Percentiles rank a stretch among this genome's conserved stretches.
Conservation (phyloP, 2,888 invertebrate species). For the Trissonchulus sp. region DNA sequence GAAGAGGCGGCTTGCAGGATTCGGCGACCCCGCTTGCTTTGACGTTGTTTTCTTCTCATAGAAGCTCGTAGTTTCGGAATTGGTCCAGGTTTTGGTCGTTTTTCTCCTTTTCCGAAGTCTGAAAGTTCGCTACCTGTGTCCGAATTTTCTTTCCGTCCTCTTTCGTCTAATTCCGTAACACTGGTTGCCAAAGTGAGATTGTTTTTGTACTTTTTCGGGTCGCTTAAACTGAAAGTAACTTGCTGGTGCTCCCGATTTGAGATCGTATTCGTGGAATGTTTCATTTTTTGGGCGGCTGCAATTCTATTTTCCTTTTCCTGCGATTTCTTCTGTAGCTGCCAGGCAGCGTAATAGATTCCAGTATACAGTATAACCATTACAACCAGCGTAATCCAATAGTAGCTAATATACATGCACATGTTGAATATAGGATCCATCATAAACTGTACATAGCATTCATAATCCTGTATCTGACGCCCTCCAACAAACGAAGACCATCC, state of each 20-base stretch:
- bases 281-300: conserved; percentile 61
- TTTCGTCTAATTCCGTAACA: not conserved
- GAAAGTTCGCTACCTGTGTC: not conserved
- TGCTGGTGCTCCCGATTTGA: not conserved
- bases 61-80: not conserved
- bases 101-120: not conserved
- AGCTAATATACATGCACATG: conserved; percentile 88
- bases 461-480: conserved; percentile 69
- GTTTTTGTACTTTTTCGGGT: not conserved
- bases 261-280: not conserved
- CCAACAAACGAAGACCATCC: conserved; percentile 99
- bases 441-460: conserved; percentile 92
- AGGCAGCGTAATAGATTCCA: conserved; percentile 93
- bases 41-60: too few relatives aligned
- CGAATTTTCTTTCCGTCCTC: not conserved
- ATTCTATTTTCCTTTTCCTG: conserved; percentile 91
- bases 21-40: not conserved
- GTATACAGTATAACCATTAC: conserved; percentile 91
- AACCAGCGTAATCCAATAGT: conserved; percentile 93
- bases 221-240: not conserved
- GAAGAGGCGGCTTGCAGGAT: not conserved
- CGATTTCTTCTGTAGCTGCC: conserved; percentile 93
- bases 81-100: not conserved
- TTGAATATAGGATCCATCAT: conserved; percentile 94
- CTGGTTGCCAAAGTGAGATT: not conserved